Evolutionary conservation across 2,888 invertebrate genomes (phyloP).

Genomic region (Leptopilina myrica): DNA sequence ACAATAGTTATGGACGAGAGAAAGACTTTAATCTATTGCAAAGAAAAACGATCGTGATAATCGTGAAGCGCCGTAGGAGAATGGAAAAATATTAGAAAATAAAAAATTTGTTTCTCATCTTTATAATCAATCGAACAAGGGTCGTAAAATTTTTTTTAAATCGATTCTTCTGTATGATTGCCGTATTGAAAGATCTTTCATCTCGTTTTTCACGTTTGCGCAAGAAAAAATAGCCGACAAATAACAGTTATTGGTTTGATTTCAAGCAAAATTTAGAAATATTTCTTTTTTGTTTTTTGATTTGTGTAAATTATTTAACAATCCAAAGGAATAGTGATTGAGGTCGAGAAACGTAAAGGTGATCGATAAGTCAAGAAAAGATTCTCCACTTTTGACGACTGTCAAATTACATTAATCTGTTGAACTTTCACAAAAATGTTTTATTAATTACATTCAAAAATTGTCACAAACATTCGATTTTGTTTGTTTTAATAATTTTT

Average conservation of each 20-base stretch:
- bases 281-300: background rate
- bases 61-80: constrained; percentile 25
- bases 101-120: constrained; percentile 20
- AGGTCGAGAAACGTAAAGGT: constrained; percentile 13
- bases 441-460: background rate
- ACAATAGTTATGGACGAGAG: background rate
- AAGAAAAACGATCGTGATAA: constrained; percentile 5
- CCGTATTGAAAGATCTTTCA: background rate
- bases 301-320: background rate
- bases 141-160: background rate
- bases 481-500: no score
- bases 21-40: background rate
- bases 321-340: background rate
- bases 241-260: background rate
- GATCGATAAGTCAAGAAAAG: constrained; percentile 10
- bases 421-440: constrained; percentile 13
- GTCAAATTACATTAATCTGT: constrained; percentile 21
- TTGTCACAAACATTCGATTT: no score
- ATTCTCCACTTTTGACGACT: constrained; percentile 9
- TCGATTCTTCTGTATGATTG: no score
- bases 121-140: constrained; percentile 9
- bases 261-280: background rate
- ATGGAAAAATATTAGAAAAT: background rate
- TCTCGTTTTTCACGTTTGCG: no score
- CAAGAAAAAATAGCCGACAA: background rate